Conservation (phyloP, 2,797 vertebrate species). For the Sparus aurata region DNA sequence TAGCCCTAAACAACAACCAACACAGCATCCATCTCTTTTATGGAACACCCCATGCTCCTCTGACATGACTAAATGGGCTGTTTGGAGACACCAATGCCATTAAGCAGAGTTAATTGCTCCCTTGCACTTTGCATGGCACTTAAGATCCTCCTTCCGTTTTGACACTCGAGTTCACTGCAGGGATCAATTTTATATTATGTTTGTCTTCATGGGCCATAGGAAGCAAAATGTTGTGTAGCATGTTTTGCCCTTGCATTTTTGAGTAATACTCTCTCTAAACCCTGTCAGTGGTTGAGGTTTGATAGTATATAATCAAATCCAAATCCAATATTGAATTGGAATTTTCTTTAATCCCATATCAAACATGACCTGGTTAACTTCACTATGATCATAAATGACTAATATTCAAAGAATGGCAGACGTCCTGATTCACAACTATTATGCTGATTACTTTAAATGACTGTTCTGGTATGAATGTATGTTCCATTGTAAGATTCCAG, state of each 20-base stretch:
- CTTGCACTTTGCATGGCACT: constrained; percentile 6
- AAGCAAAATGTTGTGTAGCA: neutral
- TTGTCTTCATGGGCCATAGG: neutral
- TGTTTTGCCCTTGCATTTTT: neutral
- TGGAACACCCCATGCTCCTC: constrained; percentile 13
- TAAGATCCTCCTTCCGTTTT: constrained; percentile 13
- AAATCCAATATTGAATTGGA: neutral
- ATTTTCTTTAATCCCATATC: neutral
- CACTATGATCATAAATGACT: neutral
- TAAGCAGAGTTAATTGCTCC: constrained; percentile 68
- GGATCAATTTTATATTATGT: neutral
- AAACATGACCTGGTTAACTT: neutral
- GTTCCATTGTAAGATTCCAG: neutral
- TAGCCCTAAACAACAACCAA: constrained; percentile 14
- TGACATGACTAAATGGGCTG: constrained; percentile 53
- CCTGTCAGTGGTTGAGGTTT: neutral
- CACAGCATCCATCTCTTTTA: constrained; percentile 53
- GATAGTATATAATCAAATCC: neutral
- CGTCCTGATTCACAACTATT: neutral
- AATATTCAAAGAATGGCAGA: neutral
- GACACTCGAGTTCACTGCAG: constrained; percentile 13
- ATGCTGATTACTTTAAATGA: neutral
- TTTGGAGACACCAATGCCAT: constrained; percentile 63
- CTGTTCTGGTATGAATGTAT: neutral
- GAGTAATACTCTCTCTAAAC: neutral